These are phyloP conservation scores for Drosophila sulfurigaster DNA, from an alignment of 1,140 invertebrate species.

Conservation along the genomic window DNA sequence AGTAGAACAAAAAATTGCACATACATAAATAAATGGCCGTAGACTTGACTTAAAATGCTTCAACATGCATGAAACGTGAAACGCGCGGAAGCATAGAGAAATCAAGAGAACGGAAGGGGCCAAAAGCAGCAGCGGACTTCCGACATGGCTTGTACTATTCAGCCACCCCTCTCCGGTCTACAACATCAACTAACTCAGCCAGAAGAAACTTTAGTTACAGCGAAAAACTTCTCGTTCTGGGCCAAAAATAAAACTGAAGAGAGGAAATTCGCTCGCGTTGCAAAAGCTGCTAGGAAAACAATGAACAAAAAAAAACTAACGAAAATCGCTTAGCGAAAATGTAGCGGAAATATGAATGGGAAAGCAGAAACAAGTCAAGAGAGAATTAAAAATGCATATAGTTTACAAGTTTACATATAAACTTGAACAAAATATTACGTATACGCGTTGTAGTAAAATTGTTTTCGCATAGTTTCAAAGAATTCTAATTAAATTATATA, in stretches of 20 bases:
- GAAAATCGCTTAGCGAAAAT: slow-evolving; percentile 49
- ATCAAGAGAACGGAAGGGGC: background rate
- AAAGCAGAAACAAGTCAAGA: background rate
- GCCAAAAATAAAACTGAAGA: slow-evolving; percentile 30
- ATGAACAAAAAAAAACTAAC: slow-evolving; percentile 17
- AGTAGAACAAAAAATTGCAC: slow-evolving; percentile 23
- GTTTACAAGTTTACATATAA: slow-evolving; percentile 12
- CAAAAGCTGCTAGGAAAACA: slow-evolving; percentile 25
- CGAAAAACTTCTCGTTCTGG: slow-evolving; percentile 34
- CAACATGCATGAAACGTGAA: slow-evolving; percentile 3
- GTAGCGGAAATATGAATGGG: slow-evolving; percentile 41
- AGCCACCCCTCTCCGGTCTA: background rate
- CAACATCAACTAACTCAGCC: slow-evolving; percentile 20
- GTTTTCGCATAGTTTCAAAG: background rate
- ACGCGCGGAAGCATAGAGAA: background rate
- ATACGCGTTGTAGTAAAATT: slow-evolving; percentile 7
- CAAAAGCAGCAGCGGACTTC: slow-evolving; percentile 26
- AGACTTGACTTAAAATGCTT: slow-evolving; percentile 35
- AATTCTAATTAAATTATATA: background rate
- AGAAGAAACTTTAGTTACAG: slow-evolving; percentile 38
- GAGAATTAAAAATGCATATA: slow-evolving; percentile 26
- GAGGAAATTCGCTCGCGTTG: slow-evolving; percentile 46
- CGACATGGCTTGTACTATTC: slow-evolving; percentile 16
- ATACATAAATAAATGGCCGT: slow-evolving; percentile 46
- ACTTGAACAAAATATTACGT: slow-evolving; percentile 10